Base-by-base conservation (phyloP, 2,113 vertebrate species). In the Oceanodroma tethys region DNA sequence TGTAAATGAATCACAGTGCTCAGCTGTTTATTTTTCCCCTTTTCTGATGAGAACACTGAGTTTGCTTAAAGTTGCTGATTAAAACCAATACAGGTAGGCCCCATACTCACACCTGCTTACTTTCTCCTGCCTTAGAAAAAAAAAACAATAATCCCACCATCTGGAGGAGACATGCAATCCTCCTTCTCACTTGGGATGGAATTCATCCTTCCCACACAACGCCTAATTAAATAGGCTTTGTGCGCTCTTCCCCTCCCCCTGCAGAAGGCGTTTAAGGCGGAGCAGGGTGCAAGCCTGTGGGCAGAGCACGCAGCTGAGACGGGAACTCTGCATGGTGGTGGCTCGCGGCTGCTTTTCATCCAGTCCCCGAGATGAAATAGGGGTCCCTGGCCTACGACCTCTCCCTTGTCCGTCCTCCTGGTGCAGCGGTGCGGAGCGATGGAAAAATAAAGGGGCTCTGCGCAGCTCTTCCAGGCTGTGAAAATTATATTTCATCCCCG, bases 1-100 rank as follows among this genome's bases (percentile, higher is more conserved):
- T 98, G 98, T 98, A 98, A 98, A 98, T 98, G 98, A 98, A 98
- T 96, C 97, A 76, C 94, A 96, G 94, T 62, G 96, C 97, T 98
- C 98, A 96, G 96, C 98, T 98, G 98, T 98, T 98, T 98, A 98
- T 98, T 98, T 98, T 98, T 93, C 80, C 73, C 81, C 68, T 90
- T 98, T 97, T 97, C 95, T 97, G 96, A 96, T 87, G 97, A 97
- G 96, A 97, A 96, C 94, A 92, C 86, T 15, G 93, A 88, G 86
- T 98, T 98, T 97, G 96, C 97, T 97, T 97, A 96, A 98, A 98
- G 95, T 97, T 92, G 92, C 82, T 81, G 95, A 98, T 98, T 97
- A 98, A 98, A 98, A 97, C 84, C 95, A 75, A 96, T 86, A 92
- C 84, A 97, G 92, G 95, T 96, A 86, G 11, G 34, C 72, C 84